Base-by-base conservation (phyloP, 2,888 invertebrate species). In the Drosophila affinis region DNA sequence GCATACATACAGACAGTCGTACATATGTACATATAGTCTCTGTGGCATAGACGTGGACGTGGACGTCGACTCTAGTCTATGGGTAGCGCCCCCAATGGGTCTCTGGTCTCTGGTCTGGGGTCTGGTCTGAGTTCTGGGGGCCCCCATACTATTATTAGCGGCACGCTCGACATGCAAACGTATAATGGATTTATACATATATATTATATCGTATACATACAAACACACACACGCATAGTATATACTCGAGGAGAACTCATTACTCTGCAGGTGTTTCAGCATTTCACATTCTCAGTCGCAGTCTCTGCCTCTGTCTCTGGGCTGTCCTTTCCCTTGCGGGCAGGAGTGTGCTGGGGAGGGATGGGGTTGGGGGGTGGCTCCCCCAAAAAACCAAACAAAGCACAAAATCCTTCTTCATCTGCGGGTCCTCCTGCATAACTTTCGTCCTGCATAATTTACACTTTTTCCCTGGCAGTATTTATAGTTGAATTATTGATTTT, bases 131-230 rank as follows among this genome's bases (percentile, higher is more conserved):
- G 57, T 61, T 44, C 24, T 54, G 60, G 64, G 70, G 45, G 14
- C 27, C 69, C 45, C 58, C 75, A 74, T 21, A 69, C 87, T 83
- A 86, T 83, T 83, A 88, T 83, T 86, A 88, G 88, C 72, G 74
- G 60, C 87, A 88, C 87, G 83, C 83, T 88, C 65, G 76, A 70
- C 84, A 77, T 79, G 83, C 86, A 47, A 82, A 82, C 83, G 71
- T 71, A 73, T 54, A 55, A 67, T 69, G 70, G 70, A 56, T 51
- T 56, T 56, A 21, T 49, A 67, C 44, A 68, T 48, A 67, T 48
- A 68, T 48, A 44, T n/a, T 47, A 18, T 34, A 18, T 49, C 55
- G 46, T 29, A 18, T 17, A 34, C 45, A 21, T 57, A 47, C 17
- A 21, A 21, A 21, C 21, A 21, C 21, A 47, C 17, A 5, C 44